phyloP scores from a whole-genome alignment of 1,140 invertebrate species.

The Apis florea region DNA sequence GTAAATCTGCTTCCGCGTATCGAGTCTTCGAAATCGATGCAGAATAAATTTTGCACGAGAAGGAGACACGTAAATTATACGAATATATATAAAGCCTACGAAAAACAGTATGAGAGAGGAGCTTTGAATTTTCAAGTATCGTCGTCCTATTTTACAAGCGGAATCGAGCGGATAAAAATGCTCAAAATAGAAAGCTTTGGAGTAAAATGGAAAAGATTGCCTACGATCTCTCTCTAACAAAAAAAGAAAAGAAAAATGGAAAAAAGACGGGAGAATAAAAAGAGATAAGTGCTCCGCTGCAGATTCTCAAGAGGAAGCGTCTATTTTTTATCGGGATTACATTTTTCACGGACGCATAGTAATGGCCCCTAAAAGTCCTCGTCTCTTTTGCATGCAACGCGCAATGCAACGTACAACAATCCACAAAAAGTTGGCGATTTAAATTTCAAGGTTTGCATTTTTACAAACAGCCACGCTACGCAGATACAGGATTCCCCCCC shows the following conservation, averaged over 20 bases:
- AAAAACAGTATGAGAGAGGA: background rate
- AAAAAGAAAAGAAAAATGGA: background rate
- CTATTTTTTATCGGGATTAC: conserved; percentile 23
- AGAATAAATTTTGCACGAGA: background rate
- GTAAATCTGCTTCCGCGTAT: background rate
- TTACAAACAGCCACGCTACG: background rate
- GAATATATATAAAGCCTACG: background rate
- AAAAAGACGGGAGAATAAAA: background rate
- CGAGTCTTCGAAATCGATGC: background rate
- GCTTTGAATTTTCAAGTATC: background rate
- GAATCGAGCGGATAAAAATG: background rate
- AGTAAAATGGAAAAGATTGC: background rate
- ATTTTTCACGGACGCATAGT: conserved; percentile 16
- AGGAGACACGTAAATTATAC: conserved; percentile 5
- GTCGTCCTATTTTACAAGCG: background rate
- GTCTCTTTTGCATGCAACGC: conserved; percentile 1
- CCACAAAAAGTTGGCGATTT: conserved; percentile 14
- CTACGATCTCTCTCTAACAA: background rate
- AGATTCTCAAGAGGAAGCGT: conserved; percentile 2
- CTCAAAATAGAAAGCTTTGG: background rate
- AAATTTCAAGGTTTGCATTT: conserved; percentile 23
- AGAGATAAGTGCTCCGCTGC: background rate
- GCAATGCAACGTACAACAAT: background rate
- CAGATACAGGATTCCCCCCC: no score
- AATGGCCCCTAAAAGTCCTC: background rate